Evolutionary conservation across 2,113 vertebrate genomes (phyloP).

Genomic region (Kryptolebias marmoratus): DNA sequence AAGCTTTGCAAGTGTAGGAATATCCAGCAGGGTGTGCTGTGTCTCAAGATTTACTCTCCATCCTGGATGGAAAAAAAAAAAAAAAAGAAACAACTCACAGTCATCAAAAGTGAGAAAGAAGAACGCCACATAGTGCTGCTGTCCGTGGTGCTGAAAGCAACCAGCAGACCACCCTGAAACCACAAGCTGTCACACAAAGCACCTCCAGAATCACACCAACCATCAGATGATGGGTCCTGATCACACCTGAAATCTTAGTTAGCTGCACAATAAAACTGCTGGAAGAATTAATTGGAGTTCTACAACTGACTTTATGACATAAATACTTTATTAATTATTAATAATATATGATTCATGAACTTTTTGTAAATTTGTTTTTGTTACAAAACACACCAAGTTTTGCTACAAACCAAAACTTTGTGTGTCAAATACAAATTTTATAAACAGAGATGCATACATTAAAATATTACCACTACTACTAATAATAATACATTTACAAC

Average conservation of each 20-base stretch:
- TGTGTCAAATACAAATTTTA: constrained; percentile 68
- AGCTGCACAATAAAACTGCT: neutral
- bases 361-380: neutral
- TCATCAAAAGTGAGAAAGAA: constrained; percentile 40
- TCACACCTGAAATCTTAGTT: neutral
- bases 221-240: neutral
- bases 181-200: constrained; percentile 30
- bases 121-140: constrained; percentile 64
- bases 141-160: constrained; percentile 83
- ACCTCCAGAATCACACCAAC: neutral
- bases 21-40: constrained; percentile 60
- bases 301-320: constrained; percentile 25
- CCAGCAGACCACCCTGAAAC: constrained; percentile 69
- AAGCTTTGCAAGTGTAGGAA: constrained; percentile 23
- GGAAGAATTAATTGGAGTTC: neutral
- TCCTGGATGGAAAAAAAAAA: neutral
- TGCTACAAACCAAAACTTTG: constrained; percentile 66
- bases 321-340: constrained; percentile 7
- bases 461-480: constrained; percentile 19
- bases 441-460: constrained; percentile 53
- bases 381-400: constrained; percentile 40
- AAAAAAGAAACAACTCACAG: constrained; percentile 8
- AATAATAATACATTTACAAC: constrained; percentile 70
- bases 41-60: constrained; percentile 5
- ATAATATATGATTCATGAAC: neutral